phyloP scores from a whole-genome alignment of 2,888 invertebrate species.

The Melanophora roralis region DNA sequence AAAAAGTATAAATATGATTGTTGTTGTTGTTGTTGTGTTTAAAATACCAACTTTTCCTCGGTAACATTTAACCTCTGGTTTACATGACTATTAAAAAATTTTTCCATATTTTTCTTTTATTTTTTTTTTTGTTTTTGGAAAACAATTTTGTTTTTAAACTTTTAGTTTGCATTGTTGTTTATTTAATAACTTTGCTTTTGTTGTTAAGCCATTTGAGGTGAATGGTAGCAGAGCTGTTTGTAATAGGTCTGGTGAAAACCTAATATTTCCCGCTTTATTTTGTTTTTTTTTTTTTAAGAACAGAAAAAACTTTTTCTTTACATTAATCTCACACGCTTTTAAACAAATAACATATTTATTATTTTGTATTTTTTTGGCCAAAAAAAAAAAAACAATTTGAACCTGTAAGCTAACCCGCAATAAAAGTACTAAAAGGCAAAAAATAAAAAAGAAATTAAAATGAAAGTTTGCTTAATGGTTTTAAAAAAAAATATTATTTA shows the following conservation, averaged over 20 bases:
- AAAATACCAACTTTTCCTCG: slow-evolving; percentile 21
- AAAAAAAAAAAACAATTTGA: slow-evolving; percentile 40
- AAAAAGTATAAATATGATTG: not conserved
- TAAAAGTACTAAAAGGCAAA: not conserved
- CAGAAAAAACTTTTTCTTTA: slow-evolving; percentile 54
- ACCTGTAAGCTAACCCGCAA: not conserved
- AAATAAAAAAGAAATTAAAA: not conserved
- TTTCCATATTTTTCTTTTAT: slow-evolving; percentile 21
- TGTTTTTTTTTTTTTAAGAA: not conserved
- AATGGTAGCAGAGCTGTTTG: not conserved
- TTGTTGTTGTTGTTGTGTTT: slow-evolving; percentile 1
- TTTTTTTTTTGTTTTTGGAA: too few species aligned
- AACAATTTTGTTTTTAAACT: slow-evolving; percentile 51
- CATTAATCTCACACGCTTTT: slow-evolving; percentile 63
- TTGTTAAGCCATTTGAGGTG: not conserved
- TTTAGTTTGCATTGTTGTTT: slow-evolving; percentile 58
- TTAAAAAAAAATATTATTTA: too few species aligned
- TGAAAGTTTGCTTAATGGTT: slow-evolving; percentile 57
- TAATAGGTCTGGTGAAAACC: slow-evolving; percentile 4
- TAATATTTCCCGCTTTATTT: slow-evolving; percentile 54
- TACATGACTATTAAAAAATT: slow-evolving; percentile 56
- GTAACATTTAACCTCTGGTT: slow-evolving; percentile 61
- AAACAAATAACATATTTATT: slow-evolving; percentile 63
- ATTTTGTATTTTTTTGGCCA: slow-evolving; percentile 42
- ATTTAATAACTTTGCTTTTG: slow-evolving; percentile 26